phyloP scores from a whole-genome alignment of 2,113 vertebrate species.

The Apteryx owenii region DNA sequence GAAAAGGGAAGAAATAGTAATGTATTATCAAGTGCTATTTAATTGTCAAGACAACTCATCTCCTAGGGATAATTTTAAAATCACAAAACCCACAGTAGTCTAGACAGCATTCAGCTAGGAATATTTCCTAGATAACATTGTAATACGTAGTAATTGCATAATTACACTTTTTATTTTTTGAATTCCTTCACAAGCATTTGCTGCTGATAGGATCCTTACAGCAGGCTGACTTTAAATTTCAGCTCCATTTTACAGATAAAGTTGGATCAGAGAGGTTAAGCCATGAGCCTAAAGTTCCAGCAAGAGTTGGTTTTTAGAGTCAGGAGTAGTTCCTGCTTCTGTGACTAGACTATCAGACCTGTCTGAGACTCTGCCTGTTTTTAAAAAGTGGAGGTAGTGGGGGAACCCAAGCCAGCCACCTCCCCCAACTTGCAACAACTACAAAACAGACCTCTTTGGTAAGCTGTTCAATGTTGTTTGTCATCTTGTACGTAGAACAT shows the following conservation, averaged over 20 bases:
- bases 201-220: not conserved
- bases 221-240: not conserved
- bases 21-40: not conserved
- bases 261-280: not conserved
- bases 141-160: not conserved
- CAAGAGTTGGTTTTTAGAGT: not conserved
- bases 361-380: not conserved
- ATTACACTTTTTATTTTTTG: rapidly evolving
- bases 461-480: not conserved
- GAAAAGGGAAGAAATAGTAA: not conserved
- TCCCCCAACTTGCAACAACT: not conserved
- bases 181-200: not conserved
- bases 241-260: not conserved
- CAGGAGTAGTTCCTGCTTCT: not conserved
- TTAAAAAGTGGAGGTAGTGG: not conserved
- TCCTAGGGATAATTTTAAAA: not conserved
- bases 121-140: not conserved
- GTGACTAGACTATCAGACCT: not conserved
- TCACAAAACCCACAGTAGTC: not conserved
- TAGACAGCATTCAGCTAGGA: not conserved
- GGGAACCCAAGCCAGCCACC: rapidly evolving
- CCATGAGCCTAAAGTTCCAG: not conserved
- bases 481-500: not conserved
- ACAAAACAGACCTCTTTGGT: not conserved
- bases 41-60: not conserved